phyloP scores from a whole-genome alignment of 1,140 invertebrate species.

The Drosophila sulfurigaster region DNA sequence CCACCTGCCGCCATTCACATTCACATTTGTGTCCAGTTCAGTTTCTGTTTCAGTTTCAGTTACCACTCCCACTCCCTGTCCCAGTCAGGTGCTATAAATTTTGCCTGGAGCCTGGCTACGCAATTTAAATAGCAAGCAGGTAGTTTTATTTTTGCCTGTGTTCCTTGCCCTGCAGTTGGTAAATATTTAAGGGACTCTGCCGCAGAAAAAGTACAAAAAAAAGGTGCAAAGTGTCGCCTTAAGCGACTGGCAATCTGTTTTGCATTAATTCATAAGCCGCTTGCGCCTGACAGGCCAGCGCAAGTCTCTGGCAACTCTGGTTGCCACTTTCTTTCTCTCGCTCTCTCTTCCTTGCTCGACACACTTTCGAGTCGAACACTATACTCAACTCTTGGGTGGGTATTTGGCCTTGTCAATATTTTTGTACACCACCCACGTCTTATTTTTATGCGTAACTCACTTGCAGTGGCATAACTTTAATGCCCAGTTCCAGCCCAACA shows the following conservation, averaged over 20 bases:
- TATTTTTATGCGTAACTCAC: conserved; percentile 59
- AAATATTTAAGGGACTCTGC: conserved; percentile 71
- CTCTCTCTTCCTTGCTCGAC: conserved; percentile 22
- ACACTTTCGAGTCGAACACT: not conserved
- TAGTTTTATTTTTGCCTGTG: conserved; percentile 55
- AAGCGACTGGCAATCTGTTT: conserved; percentile 76
- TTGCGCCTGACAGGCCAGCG: conserved; percentile 60
- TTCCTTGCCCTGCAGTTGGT: conserved; percentile 52
- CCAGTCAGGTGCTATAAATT: conserved; percentile 67
- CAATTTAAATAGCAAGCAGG: conserved; percentile 65
- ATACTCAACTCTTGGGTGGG: conserved; percentile 20
- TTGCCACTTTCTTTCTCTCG: conserved; percentile 14
- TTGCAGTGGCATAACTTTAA: conserved; percentile 74
- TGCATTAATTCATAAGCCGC: conserved; percentile 81
- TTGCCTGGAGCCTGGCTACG: conserved; percentile 49
- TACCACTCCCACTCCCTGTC: conserved; percentile 35
- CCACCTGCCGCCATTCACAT: conserved; percentile 6
- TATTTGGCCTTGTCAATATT: conserved; percentile 52
- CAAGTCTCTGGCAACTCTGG: conserved; percentile 8
- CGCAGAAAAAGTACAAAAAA: conserved; percentile 19
- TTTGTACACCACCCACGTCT: conserved; percentile 35
- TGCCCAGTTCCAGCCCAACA: conserved; percentile 36
- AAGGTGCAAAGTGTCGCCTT: conserved; percentile 81
- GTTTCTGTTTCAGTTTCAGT: conserved; percentile 19
- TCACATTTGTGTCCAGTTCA: conserved; percentile 11